A percentile compares a stretch with the other conserved stretches of the same genome.
Evolutionary conservation across 1,140 invertebrate genomes (phyloP).

Genomic region (Ooceraea biroi): DNA sequence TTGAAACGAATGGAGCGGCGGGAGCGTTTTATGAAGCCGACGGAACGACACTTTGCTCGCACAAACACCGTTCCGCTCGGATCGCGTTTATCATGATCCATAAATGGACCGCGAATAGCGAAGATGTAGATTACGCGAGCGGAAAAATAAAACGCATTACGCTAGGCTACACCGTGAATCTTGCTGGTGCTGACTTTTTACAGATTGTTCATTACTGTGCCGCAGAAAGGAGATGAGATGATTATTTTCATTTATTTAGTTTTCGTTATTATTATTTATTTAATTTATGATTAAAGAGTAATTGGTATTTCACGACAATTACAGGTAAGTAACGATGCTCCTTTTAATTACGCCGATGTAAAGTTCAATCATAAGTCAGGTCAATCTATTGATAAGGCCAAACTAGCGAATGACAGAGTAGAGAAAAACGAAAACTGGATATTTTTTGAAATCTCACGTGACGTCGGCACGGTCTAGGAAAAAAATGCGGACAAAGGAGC

Average conservation of each 20-base stretch:
- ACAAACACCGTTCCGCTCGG: background rate
- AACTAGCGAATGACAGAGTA: slow-evolving; percentile 23
- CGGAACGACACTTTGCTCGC: slow-evolving; percentile 54
- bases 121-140: slow-evolving; percentile 21
- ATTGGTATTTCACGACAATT: background rate
- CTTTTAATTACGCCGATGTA: background rate
- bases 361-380: background rate
- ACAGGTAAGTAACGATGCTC: background rate
- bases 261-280: too few relatives aligned
- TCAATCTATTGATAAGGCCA: slow-evolving; percentile 4
- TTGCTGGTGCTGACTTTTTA: too few relatives aligned
- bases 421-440: background rate
- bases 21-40: slow-evolving; percentile 54
- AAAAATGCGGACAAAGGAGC: slow-evolving; percentile 49
- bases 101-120: slow-evolving; percentile 16
- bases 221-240: too few relatives aligned
- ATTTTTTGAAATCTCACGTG: slow-evolving; percentile 63
- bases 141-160: background rate
- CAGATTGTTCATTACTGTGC: too few relatives aligned
- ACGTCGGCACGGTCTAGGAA: slow-evolving; percentile 6
- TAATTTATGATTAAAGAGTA: background rate
- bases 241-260: too few relatives aligned
- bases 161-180: too few relatives aligned
- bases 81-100: slow-evolving; percentile 29
- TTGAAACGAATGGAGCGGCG: slow-evolving; percentile 63